Base-by-base conservation (phyloP, 1,140 invertebrate genomes). In the Drosophila persimilis region DNA sequence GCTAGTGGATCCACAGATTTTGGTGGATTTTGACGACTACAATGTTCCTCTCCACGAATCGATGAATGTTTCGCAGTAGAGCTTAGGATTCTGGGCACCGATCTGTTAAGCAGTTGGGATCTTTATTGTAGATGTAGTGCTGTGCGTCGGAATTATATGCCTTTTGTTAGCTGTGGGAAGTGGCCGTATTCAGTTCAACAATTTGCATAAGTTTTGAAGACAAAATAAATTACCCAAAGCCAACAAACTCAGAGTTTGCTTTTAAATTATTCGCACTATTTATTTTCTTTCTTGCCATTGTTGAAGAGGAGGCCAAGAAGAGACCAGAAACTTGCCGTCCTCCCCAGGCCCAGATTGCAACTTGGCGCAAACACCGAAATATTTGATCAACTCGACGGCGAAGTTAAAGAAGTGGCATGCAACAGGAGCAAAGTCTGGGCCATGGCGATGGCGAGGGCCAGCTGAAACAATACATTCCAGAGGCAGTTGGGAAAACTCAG, bases 391-490 rank as follows among this genome's bases (percentile, higher is more conserved):
- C 44, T 75, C 43, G 29, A 11, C 8, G 43, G 41, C 17, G 13
- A 57, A 58, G 55, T 77, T 60, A 48, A 77, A 77, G 74, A 72
- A 77, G 24, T 52, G 55, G 50, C 57, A 62, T 67, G 69, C 69
- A 59, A 48, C 60, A 44, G 17, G 8, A 9, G 11, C 35, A 35
- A 64, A 58, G 47, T 58, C 43, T 41, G 26, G 31, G 45, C 45
- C 31, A 41, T 26, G 43, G 22, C 31, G 31, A 22, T 50, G 43
- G 22, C 26, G 31, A 22, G 35, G 63, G 26, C 46, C 77, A 76
- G 61, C 77, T 80, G 66, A 80, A 80, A 59, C 61, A 76, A 76
- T 57, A 76, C 50, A 54, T 50, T 60, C 53, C 46, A 4, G 11
- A 17, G 44, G 43, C 52, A 55, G 20, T 62, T 22, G 22, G 22